Percentiles rank a stretch among this genome's conserved stretches.
Evolutionary conservation across 2,888 invertebrate genomes (phyloP).

Genomic region (Trilocha varians): DNA sequence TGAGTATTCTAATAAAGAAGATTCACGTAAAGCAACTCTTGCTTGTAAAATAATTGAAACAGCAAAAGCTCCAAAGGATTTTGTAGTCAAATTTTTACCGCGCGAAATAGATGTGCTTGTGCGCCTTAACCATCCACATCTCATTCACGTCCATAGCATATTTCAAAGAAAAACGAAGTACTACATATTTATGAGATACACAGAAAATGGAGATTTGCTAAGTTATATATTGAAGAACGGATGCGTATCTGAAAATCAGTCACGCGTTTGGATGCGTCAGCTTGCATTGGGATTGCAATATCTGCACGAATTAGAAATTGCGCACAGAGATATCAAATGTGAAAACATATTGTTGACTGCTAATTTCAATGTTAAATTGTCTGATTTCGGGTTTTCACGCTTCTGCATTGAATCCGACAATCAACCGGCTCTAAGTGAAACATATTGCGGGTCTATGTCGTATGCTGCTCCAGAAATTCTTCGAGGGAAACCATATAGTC

Average conservation of each 20-base stretch:
- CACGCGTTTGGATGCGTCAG: slow-evolving; percentile 81
- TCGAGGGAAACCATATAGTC: slow-evolving; percentile 80
- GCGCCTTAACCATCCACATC: slow-evolving; percentile 83
- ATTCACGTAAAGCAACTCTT: slow-evolving; percentile 40
- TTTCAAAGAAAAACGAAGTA: slow-evolving; percentile 81
- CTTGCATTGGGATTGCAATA: slow-evolving; percentile 80
- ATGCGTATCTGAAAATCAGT: slow-evolving; percentile 78
- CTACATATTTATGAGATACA: slow-evolving; percentile 84
- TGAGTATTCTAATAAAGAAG: slow-evolving; percentile 45
- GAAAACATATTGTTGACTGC: slow-evolving; percentile 83
- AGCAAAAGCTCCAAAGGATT: slow-evolving; percentile 81
- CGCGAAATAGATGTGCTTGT: slow-evolving; percentile 85
- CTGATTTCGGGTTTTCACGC: slow-evolving; percentile 87
- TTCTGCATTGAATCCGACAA: slow-evolving; percentile 49
- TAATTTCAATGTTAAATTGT: slow-evolving; percentile 83
- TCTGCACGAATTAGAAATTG: slow-evolving; percentile 80
- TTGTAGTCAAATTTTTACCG: slow-evolving; percentile 85
- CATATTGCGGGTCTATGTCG: slow-evolving; percentile 89
- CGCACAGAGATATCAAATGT: slow-evolving; percentile 87
- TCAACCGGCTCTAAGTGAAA: slow-evolving; percentile 76
- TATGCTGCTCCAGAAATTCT: slow-evolving; percentile 92
- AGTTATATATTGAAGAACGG: slow-evolving; percentile 81
- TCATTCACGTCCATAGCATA: slow-evolving; percentile 85
- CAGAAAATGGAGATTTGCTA: slow-evolving; percentile 85
- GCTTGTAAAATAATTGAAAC: slow-evolving; percentile 86